phyloP scores from a whole-genome alignment of 2,113 vertebrate species.

The Benitochromis conjunctus region DNA sequence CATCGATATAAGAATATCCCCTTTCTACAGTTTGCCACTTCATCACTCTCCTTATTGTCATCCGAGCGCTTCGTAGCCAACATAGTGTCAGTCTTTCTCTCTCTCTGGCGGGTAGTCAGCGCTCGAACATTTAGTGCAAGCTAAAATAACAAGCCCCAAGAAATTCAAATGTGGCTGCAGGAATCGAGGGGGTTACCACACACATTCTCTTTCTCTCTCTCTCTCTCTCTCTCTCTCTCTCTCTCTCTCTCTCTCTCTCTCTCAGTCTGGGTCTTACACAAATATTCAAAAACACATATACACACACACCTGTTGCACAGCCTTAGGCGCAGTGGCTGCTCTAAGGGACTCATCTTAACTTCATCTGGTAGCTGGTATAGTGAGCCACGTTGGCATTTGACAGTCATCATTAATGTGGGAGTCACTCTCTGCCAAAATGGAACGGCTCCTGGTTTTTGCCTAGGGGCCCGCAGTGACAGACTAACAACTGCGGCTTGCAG shows the following conservation, averaged over 20 bases:
- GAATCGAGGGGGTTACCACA: constrained; percentile 7
- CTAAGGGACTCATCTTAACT: constrained; percentile 18
- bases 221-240: constrained; percentile 12
- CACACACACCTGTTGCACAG: constrained; percentile 55
- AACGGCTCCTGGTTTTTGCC: constrained; percentile 23
- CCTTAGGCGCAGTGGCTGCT: neutral
- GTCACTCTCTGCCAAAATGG: constrained; percentile 14
- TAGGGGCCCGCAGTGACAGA: constrained; percentile 32
- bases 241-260: neutral
- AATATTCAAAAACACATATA: constrained; percentile 36
- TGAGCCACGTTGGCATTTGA: constrained; percentile 51
- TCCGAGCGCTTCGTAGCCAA: constrained; percentile 38
- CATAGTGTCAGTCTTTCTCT: constrained; percentile 28
- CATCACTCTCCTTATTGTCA: neutral
- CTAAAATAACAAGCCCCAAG: constrained; percentile 67
- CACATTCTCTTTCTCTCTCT: constrained; percentile 7
- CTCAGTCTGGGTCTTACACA: constrained; percentile 33
- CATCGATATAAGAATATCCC: neutral
- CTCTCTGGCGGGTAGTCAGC: neutral
- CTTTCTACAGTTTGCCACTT: constrained; percentile 7
- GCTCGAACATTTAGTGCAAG: constrained; percentile 37
- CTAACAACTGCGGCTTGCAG: constrained; percentile 27
- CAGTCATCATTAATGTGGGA: constrained; percentile 45
- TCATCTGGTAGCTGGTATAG: constrained; percentile 20
- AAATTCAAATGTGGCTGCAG: constrained; percentile 59